Evolutionary conservation across 2,113 vertebrate genomes (phyloP).

Genomic region (Centropristis striata): DNA sequence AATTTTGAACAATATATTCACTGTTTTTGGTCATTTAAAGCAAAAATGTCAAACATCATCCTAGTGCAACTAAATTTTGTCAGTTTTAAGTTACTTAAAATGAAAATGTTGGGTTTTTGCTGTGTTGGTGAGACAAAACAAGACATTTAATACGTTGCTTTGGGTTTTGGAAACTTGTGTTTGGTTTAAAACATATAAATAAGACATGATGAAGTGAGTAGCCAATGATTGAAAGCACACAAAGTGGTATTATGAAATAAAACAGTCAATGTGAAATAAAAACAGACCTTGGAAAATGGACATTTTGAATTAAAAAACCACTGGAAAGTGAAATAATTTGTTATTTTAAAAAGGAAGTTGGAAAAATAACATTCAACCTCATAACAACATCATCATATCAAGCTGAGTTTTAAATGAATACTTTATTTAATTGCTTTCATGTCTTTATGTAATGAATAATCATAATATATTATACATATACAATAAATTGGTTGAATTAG

Average conservation of each 20-base stretch:
- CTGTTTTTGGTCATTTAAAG: neutral
- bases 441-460: too few species aligned
- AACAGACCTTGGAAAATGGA: neutral
- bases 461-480: too few species aligned
- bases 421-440: neutral
- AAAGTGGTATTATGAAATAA: neutral
- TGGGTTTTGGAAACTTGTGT: neutral
- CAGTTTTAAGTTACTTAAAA: neutral
- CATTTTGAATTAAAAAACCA: neutral
- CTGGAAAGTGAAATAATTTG: neutral
- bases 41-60: neutral
- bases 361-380: neutral
- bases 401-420: too few species aligned
- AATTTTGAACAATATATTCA: neutral
- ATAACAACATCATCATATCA: neutral
- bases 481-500: too few species aligned
- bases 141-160: neutral
- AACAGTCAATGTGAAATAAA: neutral
- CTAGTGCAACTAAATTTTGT: neutral
- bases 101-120: too few species aligned
- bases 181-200: neutral
- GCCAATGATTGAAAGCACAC: neutral
- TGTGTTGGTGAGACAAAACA: neutral
- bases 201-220: neutral
- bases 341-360: neutral